A percentile compares a stretch with the other conserved stretches of the same genome.
Evolutionary conservation across 2,888 invertebrate genomes (phyloP).

Genomic region (Drosophila robusta): DNA sequence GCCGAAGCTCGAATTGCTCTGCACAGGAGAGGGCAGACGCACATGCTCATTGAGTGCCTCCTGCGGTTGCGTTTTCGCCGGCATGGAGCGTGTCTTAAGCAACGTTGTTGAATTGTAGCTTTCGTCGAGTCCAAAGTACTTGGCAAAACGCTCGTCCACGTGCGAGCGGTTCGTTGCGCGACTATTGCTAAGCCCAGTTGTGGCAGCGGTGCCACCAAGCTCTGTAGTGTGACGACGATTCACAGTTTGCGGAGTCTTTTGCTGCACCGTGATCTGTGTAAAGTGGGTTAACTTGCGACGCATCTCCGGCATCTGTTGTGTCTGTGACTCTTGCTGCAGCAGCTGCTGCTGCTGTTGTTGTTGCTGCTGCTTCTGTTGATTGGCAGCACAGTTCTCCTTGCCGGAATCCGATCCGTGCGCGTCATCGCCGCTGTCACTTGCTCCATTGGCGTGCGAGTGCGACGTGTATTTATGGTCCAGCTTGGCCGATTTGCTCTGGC

Average conservation of each 20-base stretch:
- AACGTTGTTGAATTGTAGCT: conserved; percentile 25
- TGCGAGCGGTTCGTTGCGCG: conserved; percentile 20
- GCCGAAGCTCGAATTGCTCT: not conserved
- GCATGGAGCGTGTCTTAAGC: conserved; percentile 37
- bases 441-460: conserved; percentile 17
- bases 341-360: conserved; percentile 21
- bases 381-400: conserved; percentile 82
- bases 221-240: conserved; percentile 64
- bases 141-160: conserved; percentile 77
- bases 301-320: conserved; percentile 67
- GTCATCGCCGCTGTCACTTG: conserved; percentile 51
- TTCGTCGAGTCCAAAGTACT: conserved; percentile 81
- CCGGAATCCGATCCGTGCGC: conserved; percentile 81
- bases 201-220: conserved; percentile 37
- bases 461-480: conserved; percentile 58
- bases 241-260: conserved; percentile 22
- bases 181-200: conserved; percentile 18
- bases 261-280: conserved; percentile 44
- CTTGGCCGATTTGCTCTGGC: conserved; percentile 54
- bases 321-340: conserved; percentile 4
- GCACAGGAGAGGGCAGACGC: conserved; percentile 42
- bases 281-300: conserved; percentile 73
- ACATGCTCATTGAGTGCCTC: conserved; percentile 71
- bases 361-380: conserved; percentile 38
- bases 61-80: conserved; percentile 4